Base-by-base conservation (phyloP, 2,113 vertebrate genomes). In the Cynoglossus semilaevis region DNA sequence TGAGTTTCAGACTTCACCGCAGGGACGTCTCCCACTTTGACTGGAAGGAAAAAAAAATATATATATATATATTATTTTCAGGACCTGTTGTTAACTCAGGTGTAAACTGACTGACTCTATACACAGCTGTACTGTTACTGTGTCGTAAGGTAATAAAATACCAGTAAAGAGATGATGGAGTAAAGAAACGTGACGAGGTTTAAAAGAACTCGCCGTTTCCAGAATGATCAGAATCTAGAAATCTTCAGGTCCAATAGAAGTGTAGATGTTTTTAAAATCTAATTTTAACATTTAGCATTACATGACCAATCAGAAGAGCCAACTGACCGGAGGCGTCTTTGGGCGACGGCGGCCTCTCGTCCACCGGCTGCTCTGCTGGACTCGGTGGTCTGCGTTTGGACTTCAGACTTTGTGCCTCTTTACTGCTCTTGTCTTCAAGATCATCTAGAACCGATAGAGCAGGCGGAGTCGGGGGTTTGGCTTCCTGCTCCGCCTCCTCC, bases 1-100 rank as follows among this genome's bases (percentile, higher is more conserved):
- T 77, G 83, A 43, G 77, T 60, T 60, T 88, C 91, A 7, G 76
- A 65, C 77, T 88, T 91, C n/a, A 82, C 79, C 34, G 52, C 42
- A 2, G 85, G 67, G 18, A 51, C 2, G 9, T 84, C 51, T 18
- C 7, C 18, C 44, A 91, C 88, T 67, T 87, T 92, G 84, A 85
- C 63, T 88, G 43, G 35, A 76, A 74, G 34, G 61, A n/a, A 50
- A 65, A 50, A 62, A 35, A 29, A 1, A 62, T 1, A n/a, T 3
- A 1, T 38, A 37, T 0, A 7, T 52, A 38, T 38, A 38, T 38
- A 38, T 5, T 38, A 37, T 37, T 35, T 0, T 15, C 48, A 19
- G 12, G 29, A 22, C 16, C n/a, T n/a, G n/a, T n/a, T n/a, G n/a
- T n/a, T n/a, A n/a, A n/a, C n/a, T n/a, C n/a, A n/a, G n/a, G n/a